Evolutionary conservation across 1,140 invertebrate species (phyloP).

Genomic region (Diorhabda carinulata): DNA sequence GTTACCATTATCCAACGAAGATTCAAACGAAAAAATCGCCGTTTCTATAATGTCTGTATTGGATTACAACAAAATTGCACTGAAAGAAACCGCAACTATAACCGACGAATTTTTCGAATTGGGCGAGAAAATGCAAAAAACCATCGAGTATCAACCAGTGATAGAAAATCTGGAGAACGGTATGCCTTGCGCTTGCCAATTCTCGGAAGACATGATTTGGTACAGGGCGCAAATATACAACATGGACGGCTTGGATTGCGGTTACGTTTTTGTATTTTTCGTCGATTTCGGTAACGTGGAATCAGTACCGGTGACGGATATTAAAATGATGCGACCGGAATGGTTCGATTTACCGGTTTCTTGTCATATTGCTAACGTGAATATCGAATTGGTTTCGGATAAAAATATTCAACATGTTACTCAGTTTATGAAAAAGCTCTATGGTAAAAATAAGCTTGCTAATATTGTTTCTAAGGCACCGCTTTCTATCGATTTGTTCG

Average conservation of each 20-base stretch:
- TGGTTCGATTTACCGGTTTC: slow-evolving; percentile 24
- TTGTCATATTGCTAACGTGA: slow-evolving; percentile 23
- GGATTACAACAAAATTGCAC: slow-evolving; percentile 17
- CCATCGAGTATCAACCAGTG: neutral
- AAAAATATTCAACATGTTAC: slow-evolving; percentile 6
- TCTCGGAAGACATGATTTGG: slow-evolving; percentile 25
- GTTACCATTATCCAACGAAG: neutral
- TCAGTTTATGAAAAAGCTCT: slow-evolving; percentile 11
- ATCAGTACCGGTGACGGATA: slow-evolving; percentile 12
- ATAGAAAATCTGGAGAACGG: slow-evolving; percentile 14
- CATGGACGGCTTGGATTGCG: slow-evolving; percentile 20
- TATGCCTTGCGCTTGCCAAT: slow-evolving; percentile 24
- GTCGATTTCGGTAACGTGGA: slow-evolving; percentile 33
- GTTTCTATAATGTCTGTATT: slow-evolving; percentile 13
- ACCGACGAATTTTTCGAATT: slow-evolving; percentile 14
- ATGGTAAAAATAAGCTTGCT: slow-evolving; percentile 6
- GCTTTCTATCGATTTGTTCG: slow-evolving; percentile 15
- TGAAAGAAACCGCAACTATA: slow-evolving; percentile 6
- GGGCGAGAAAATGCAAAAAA: slow-evolving; percentile 22
- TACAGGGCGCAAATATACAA: slow-evolving; percentile 23
- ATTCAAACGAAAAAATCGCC: neutral
- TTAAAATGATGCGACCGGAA: slow-evolving; percentile 22
- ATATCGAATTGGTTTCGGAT: slow-evolving; percentile 21
- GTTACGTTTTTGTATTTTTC: slow-evolving; percentile 26
- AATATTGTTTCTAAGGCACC: slow-evolving; percentile 13